Evolutionary conservation across 2,113 vertebrate genomes (phyloP).

Genomic region (Perca schrenkii): DNA sequence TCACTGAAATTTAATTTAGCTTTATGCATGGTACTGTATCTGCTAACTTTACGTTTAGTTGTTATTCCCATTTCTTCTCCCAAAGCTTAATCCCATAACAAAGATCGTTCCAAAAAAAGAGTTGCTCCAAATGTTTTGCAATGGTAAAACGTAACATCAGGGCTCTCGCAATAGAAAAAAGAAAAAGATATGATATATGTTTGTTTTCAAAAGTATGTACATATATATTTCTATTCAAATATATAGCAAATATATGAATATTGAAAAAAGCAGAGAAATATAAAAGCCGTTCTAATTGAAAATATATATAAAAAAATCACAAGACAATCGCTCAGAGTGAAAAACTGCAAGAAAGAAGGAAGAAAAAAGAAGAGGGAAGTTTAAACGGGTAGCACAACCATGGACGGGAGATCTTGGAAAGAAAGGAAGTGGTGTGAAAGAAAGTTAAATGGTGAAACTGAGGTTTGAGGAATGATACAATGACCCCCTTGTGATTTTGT

Average conservation of each 20-base stretch:
- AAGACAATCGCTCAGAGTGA: slow-evolving; percentile 87
- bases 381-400: slow-evolving; percentile 78
- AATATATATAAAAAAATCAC: slow-evolving; percentile 85
- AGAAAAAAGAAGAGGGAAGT: slow-evolving; percentile 40
- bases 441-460: slow-evolving; percentile 50
- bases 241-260: slow-evolving; percentile 87
- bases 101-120: slow-evolving; percentile 80
- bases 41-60: slow-evolving; percentile 39
- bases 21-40: slow-evolving; percentile 76
- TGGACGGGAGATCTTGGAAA: slow-evolving; percentile 50
- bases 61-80: slow-evolving; percentile 68
- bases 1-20: slow-evolving; percentile 66
- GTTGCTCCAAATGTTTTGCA: slow-evolving; percentile 83
- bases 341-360: slow-evolving; percentile 68
- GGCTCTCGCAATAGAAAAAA: slow-evolving; percentile 86
- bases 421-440: slow-evolving; percentile 56
- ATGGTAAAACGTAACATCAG: slow-evolving; percentile 83
- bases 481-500: slow-evolving; percentile 67
- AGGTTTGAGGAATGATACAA: slow-evolving; percentile 53
- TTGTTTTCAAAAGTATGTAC: slow-evolving; percentile 86
- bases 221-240: slow-evolving; percentile 90
- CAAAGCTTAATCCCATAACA: slow-evolving; percentile 81
- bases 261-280: slow-evolving; percentile 84
- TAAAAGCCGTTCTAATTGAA: slow-evolving; percentile 85
- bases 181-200: slow-evolving; percentile 83